phyloP scores from a whole-genome alignment of 2,888 invertebrate genomes.

The Meganola albula region DNA sequence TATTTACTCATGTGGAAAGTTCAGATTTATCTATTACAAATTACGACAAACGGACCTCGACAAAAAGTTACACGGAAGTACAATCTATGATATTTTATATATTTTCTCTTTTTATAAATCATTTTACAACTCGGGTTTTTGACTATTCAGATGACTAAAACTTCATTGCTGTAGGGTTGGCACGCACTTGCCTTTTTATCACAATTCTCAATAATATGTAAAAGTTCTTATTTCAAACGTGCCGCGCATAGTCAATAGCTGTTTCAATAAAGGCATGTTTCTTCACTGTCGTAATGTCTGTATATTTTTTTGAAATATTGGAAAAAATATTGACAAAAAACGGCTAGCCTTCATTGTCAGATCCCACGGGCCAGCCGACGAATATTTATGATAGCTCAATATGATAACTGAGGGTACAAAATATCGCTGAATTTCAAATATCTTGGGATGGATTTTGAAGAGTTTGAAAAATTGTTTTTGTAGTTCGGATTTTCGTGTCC shows the following conservation, averaged over 20 bases:
- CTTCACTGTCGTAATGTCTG: conserved; percentile 21
- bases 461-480: conserved; percentile 19
- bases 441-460: conserved; percentile 12
- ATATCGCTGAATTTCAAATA: conserved; percentile 20
- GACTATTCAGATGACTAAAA: too few species aligned
- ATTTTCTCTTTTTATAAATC: too few species aligned
- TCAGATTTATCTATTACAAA: too few species aligned
- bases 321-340: conserved; percentile 42
- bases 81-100: conserved; percentile 10
- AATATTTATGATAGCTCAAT: conserved; percentile 43
- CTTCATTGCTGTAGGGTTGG: too few species aligned
- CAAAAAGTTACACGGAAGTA: conserved; percentile 11
- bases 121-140: too few species aligned
- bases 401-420: conserved; percentile 21
- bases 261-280: conserved; percentile 17
- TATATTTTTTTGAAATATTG: conserved; percentile 38
- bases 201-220: conserved; percentile 8
- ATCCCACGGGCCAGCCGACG: conserved; percentile 23
- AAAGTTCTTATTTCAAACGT: conserved; percentile 21
- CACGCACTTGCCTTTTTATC: too few species aligned
- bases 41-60: conserved; percentile 1
- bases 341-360: conserved; percentile 24
- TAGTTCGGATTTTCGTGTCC: not conserved
- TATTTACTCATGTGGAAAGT: too few species aligned
- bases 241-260: conserved; percentile 20